These are phyloP conservation scores for Salpingus planirostris DNA, from an alignment of 2,888 invertebrate species.

Conservation along the genomic window DNA sequence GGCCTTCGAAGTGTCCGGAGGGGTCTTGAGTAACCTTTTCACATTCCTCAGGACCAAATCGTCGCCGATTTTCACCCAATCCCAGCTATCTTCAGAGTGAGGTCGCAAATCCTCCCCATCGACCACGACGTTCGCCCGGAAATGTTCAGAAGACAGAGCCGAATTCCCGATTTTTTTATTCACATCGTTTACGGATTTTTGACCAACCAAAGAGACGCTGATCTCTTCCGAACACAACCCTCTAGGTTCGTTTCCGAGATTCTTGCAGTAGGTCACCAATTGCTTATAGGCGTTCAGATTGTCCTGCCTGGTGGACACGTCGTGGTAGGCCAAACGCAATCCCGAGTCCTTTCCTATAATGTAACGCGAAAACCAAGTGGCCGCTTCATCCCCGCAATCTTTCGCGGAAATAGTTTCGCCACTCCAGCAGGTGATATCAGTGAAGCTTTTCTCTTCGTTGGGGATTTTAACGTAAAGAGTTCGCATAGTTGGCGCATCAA, in stretches of 20 bases:
- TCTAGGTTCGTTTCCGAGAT: slow-evolving; percentile 27
- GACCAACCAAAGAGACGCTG: slow-evolving; percentile 46
- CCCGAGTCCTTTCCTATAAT: slow-evolving; percentile 30
- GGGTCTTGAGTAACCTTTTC: slow-evolving; percentile 50
- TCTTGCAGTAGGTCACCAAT: slow-evolving; percentile 24
- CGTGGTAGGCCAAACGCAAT: slow-evolving; percentile 34
- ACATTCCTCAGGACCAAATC: slow-evolving; percentile 43
- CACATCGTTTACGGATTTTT: slow-evolving; percentile 45
- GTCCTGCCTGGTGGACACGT: slow-evolving; percentile 25
- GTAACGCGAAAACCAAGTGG: slow-evolving; percentile 51
- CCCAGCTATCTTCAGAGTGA: slow-evolving; percentile 49
- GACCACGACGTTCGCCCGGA: slow-evolving; percentile 50
- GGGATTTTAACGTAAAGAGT: slow-evolving; percentile 41
- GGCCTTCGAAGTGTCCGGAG: slow-evolving; percentile 42
- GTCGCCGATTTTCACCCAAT: slow-evolving; percentile 49
- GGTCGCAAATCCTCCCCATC: slow-evolving; percentile 37
- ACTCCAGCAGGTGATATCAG: slow-evolving; percentile 5
- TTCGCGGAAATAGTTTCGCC: slow-evolving; percentile 42
- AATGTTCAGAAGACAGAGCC: slow-evolving; percentile 41
- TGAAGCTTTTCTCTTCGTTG: slow-evolving; percentile 16
- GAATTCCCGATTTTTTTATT: slow-evolving; percentile 40
- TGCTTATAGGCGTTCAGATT: slow-evolving; percentile 23
- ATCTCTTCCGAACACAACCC: slow-evolving; percentile 45
- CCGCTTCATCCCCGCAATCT: slow-evolving; percentile 56
- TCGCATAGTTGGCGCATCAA: slow-evolving; percentile 44